Evolutionary conservation across 1,140 invertebrate genomes (phyloP), one percentile per base, ranked within the genome.

Genomic region (Eulimnadia texana): DNA sequence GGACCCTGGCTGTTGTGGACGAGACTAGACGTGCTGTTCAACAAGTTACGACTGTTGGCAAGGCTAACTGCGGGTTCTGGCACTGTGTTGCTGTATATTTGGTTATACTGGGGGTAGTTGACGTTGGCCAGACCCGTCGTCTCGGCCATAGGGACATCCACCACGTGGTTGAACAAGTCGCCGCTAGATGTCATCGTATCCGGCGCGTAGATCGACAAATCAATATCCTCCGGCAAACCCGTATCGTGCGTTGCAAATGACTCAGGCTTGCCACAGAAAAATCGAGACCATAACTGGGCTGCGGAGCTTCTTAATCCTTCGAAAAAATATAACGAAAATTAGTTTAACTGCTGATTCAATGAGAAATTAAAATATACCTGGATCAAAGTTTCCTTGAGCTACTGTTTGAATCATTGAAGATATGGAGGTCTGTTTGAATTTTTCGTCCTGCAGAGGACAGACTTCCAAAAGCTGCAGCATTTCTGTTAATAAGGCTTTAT

Each of bases 401-500:
- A 57, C 29, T 20, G 55, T 28, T 16, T 57, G 55, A 6, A 57
- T 33, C 55, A 33, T 57, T 20, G 25, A 27, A 3, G 55, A 19
- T 3, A 57, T 27, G 55, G 27, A 27, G 13, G 16, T 57, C 16
- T 33, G 33, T 27, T 27, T 57, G 27, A 57, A 27, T 57, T 20
- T 27, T 33, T 28, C 55, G 13, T 87, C 83, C 72, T 93, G 93
- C 20, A 97, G 76, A 50, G 90, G 75, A 66, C 90, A 84, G 24
- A 94, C 84, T 70, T 90, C 88, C 42, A 95, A 77, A 2, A 96
- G 76, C 69, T 86, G 85, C 28, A 95, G 74, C 23, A 96, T 77
- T 73, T 95, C 91, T 68, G 82, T 77, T 13, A 94, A 83, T 20
- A 96, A 75, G 22, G 88, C 81, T 80, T 84, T 86, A 75, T 95